Base-by-base conservation (phyloP, 2,113 vertebrate genomes). In the Columba janthina region DNA sequence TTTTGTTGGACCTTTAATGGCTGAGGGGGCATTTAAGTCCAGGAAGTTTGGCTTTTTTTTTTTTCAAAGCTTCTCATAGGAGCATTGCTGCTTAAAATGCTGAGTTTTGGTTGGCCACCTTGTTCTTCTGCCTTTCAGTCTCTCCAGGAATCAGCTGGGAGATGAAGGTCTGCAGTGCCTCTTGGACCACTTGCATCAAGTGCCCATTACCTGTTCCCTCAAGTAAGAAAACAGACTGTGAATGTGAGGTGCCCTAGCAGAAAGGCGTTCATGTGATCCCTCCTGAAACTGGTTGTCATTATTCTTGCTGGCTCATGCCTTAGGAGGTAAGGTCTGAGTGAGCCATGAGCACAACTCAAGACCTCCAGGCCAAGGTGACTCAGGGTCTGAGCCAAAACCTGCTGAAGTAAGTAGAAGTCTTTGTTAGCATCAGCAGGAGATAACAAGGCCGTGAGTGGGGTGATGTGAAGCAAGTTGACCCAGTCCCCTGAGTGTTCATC, bases 141-240 rank as follows among this genome's bases (percentile, higher is more conserved):
- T 98, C 44, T 97, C 97, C 14, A 95, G 57, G 77, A 98, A 98
- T 60, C 81, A 90, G 64, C 78, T 98, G 66, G 97, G 94, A 29
- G 95, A 98, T 40, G 92, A 90, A 10, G 98, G 97, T 14, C 58
- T 98, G 78, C 81, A n/a, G 44, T 53, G 72, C 56, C 93, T 98
- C 56, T 72, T 98, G 87, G 67, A 86, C 32, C 86, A 46, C 42
- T 69, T 98, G 84, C 95, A 84, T 21, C 82, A 6, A 79, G 28
- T 96, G 74, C 73, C 96, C 0, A 1, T 94, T 60, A 94, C 96
- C 5, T 97, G 97, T 16, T 95, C 48, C 5, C 86, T 98, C 24
- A 89, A 98, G 98, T 98, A 97, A 98, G 98, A 83, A 94, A 73
- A 12, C 5, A 2, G 0, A 0, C 10, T 4, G 36, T 34, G 79